These are phyloP conservation scores for Furnarius figulus DNA, from an alignment of 2,113 vertebrate genomes.

Conservation along the genomic window DNA sequence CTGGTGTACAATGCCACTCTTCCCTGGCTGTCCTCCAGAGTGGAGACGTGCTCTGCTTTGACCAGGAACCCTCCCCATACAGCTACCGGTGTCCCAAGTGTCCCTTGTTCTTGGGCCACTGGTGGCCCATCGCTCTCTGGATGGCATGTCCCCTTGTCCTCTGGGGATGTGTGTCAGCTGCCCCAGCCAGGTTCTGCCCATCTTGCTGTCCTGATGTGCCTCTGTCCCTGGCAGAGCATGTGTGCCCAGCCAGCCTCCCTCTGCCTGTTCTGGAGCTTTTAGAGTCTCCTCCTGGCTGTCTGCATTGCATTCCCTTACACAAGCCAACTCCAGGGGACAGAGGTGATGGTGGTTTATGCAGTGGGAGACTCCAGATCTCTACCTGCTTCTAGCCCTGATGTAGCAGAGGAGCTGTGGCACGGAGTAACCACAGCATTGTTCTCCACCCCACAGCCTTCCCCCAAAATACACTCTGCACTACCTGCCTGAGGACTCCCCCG, in stretches of 20 bases:
- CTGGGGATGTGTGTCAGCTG: not conserved
- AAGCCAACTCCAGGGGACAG: not conserved
- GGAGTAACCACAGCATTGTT: not conserved
- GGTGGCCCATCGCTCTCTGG: not conserved
- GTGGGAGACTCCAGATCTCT: not conserved
- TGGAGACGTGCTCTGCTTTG: not conserved
- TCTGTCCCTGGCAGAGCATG: not conserved
- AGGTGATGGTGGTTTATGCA: not conserved
- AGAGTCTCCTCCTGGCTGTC: not conserved
- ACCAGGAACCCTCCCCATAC: not conserved
- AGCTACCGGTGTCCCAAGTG: not conserved
- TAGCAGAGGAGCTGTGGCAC: not conserved
- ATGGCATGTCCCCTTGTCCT: not conserved
- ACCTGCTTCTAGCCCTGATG: not conserved
- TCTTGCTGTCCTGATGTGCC: not conserved
- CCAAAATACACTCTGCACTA: slow-evolving; percentile 82
- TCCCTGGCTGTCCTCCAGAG: not conserved
- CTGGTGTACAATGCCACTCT: not conserved
- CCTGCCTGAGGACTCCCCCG: slow-evolving; percentile 43
- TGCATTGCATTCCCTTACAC: not conserved
- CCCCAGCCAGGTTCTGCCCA: not conserved
- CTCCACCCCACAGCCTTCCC: slow-evolving; percentile 78
- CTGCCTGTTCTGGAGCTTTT: not conserved
- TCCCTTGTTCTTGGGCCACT: not conserved
- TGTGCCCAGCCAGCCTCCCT: not conserved